Percentiles rank a stretch among this genome's conserved stretches.
These are phyloP conservation scores for cattle (Bos taurus) DNA, from an alignment of 2,113 vertebrate species.

Conservation along the genomic window DNA sequence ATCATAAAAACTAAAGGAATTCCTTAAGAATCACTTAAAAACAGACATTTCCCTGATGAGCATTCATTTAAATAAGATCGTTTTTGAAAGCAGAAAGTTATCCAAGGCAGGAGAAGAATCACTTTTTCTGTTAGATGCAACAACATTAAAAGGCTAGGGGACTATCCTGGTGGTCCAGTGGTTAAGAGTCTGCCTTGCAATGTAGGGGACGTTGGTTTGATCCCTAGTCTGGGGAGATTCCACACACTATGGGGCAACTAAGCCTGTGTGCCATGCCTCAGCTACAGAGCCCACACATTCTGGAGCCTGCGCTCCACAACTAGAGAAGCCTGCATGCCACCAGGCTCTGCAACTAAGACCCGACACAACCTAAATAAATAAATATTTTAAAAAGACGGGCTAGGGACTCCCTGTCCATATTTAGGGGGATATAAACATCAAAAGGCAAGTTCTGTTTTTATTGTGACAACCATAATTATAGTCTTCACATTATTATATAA, in stretches of 20 bases:
- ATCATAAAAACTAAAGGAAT: not conserved
- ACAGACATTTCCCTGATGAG: not conserved
- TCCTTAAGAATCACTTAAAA: not conserved
- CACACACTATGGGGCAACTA: not conserved
- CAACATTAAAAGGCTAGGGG: not conserved
- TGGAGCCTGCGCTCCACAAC: not conserved
- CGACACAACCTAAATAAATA: not conserved
- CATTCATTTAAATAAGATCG: not conserved
- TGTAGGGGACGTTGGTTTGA: not conserved
- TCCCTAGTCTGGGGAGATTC: not conserved
- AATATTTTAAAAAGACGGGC: not conserved
- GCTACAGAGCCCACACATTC: not conserved
- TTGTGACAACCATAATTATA: not conserved
- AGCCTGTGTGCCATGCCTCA: not conserved
- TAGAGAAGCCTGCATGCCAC: not conserved
- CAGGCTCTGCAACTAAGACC: not conserved
- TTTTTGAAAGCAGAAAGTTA: not conserved
- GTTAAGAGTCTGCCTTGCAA: not conserved
- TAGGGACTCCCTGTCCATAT: not conserved
- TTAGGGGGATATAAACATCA: not conserved
- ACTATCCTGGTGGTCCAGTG: not conserved
- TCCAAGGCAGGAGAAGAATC: not conserved
- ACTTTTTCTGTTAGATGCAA: not conserved
- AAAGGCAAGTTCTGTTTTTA: not conserved
- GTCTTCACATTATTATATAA: not conserved